Percentiles rank a stretch among this genome's conserved stretches.
Conservation (phyloP, 2,797 vertebrate species). For the Hipposideros larvatus region DNA sequence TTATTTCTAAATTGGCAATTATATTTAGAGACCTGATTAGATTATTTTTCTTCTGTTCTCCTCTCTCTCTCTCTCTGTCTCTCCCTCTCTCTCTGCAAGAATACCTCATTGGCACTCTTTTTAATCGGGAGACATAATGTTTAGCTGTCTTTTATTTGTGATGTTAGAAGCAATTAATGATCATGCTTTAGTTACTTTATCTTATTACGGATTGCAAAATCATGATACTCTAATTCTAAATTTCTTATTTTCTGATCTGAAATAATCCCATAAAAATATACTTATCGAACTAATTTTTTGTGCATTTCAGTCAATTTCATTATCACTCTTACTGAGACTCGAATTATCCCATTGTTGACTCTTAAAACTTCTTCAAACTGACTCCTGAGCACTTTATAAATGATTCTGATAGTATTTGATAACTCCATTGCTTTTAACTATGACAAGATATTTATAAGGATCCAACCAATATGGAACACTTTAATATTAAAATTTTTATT, state of each 20-base stretch:
- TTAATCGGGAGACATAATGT: background rate
- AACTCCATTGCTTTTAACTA: background rate
- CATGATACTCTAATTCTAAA: background rate
- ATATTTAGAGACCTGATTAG: background rate
- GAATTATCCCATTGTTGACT: background rate
- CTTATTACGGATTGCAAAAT: background rate
- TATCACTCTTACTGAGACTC: background rate
- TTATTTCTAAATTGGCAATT: background rate
- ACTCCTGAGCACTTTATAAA: background rate
- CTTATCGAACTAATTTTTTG: background rate
- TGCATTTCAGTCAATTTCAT: background rate
- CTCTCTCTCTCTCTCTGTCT: background rate
- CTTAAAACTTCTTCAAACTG: background rate
- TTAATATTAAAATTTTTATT: slow-evolving; percentile 42
- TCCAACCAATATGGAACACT: background rate
- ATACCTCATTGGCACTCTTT: background rate
- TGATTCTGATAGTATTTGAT: background rate
- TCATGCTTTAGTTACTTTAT: background rate
- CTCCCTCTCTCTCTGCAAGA: background rate
- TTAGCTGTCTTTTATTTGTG: background rate
- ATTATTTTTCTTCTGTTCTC: background rate
- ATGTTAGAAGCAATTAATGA: background rate
- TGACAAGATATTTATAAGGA: slow-evolving; percentile 35
- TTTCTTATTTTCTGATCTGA: background rate
- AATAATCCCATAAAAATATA: background rate